Conservation (phyloP, 37 sponge, comb jelly and placozoan genomes). For the Ephydatia muelleri region DNA sequence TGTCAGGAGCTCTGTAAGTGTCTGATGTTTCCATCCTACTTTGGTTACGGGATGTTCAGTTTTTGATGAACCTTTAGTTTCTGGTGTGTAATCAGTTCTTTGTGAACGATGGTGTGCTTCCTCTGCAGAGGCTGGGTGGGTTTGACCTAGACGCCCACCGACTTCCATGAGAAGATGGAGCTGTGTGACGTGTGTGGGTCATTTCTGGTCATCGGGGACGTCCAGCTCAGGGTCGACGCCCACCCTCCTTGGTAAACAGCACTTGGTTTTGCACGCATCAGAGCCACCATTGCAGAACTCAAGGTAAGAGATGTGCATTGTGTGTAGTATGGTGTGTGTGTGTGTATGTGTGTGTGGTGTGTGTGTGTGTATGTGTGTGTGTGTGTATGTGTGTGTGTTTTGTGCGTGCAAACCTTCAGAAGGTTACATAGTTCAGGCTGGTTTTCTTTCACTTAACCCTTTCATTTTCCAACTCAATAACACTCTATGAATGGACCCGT, state of each 20-base stretch:
- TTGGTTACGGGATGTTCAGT: background rate
- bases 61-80: background rate
- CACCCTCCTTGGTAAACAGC: slow-evolving; percentile 96
- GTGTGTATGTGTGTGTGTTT: too few relatives aligned
- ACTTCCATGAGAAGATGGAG: slow-evolving; percentile 95
- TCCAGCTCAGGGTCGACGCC: slow-evolving; percentile 86
- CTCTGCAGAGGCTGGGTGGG: slow-evolving; percentile 57
- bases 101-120: background rate
- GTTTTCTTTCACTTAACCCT: background rate
- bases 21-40: background rate
- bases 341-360: too few relatives aligned
- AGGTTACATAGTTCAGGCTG: background rate
- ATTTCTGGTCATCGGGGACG: slow-evolving; percentile 94
- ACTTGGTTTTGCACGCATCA: slow-evolving; percentile 85
- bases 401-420: too few relatives aligned
- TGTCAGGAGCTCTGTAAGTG: too few relatives aligned
- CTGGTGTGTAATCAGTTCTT: background rate
- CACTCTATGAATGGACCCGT: background rate
- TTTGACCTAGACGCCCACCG: slow-evolving; percentile 68
- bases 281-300: slow-evolving; percentile 71
- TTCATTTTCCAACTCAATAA: background rate
- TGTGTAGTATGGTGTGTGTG: too few relatives aligned
- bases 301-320: slow-evolving; percentile 63
- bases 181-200: slow-evolving; percentile 94
- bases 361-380: too few relatives aligned